These are phyloP conservation scores for Pangasianodon hypophthalmus DNA, from an alignment of 2,113 vertebrate species.

Conservation along the genomic window DNA sequence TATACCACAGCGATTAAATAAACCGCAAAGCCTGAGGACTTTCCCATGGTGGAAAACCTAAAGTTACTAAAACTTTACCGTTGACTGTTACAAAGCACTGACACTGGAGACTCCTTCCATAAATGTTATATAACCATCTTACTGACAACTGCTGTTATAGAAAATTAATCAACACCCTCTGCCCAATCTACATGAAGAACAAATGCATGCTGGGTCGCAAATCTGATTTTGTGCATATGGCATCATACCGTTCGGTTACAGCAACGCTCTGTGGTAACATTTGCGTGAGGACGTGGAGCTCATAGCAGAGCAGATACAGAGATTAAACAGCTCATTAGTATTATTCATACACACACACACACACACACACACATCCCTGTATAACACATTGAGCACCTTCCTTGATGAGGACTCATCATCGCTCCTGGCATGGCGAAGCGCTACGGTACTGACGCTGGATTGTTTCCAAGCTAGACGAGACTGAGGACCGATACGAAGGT, in stretches of 20 bases:
- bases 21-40: not conserved
- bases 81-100: not conserved
- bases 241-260: not conserved
- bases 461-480: slow-evolving; percentile 2
- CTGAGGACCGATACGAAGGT: not conserved
- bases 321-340: not conserved
- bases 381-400: not conserved
- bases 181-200: too few species aligned
- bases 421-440: slow-evolving; percentile 16
- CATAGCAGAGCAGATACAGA: not conserved
- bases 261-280: not conserved
- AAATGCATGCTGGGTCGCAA: too few species aligned
- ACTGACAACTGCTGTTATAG: not conserved
- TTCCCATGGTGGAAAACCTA: not conserved
- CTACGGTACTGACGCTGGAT: not conserved
- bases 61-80: too few species aligned
- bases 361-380: slow-evolving; percentile 5
- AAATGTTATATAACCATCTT: not conserved
- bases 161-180: not conserved
- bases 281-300: not conserved
- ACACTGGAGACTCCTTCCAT: not conserved
- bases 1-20: not conserved
- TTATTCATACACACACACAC: not conserved
- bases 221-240: too few species aligned
- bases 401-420: slow-evolving; percentile 7